Evolutionary conservation across 37 sponge, comb jelly and placozoan genomes (phyloP), one percentile per base, ranked within the genome.

Genomic region (Cladorhizidae sp.): DNA sequence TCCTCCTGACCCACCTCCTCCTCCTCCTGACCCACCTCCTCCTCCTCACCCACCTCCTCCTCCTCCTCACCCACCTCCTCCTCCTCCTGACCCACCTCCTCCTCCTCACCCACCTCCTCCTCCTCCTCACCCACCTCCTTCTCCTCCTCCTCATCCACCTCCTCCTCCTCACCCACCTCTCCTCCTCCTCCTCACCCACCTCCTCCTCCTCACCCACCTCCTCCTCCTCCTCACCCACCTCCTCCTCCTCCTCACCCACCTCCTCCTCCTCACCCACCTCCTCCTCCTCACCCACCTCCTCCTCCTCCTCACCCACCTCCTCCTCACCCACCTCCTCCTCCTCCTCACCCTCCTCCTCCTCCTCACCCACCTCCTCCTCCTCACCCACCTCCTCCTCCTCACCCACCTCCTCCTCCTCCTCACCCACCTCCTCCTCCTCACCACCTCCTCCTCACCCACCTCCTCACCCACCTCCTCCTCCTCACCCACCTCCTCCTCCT

Each of bases 381-480:
- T 57, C 38, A 12, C 9, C 76, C n/a, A 33, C n/a, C 57, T 75
- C 76, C 38, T 31, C 26, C 57, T 52, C 76, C 49, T 54, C 38
- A 3, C n/a, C n/a, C n/a, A n/a, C n/a, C n/a, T n/a, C n/a, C n/a
- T n/a, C n/a, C n/a, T n/a, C n/a, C n/a, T n/a, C n/a, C n/a, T n/a
- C n/a, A n/a, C n/a, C n/a, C n/a, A n/a, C n/a, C 3, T 67, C 36
- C 3, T 67, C 68, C 41, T 17, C 21, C 25, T 71, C 14, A 1
- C 7, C 12, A 11, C 37, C 33, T 36, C 45, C 2, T 26, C 3
- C 61, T 59, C 14, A 7, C 12, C 14, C 28, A 3, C 9, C 57
- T 52, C 76, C 49, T 57, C 38, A 12, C 9, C 76, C n/a, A 33
- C n/a, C 57, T 75, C 76, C 38, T 31, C 26, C 57, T 52, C 76